Evolutionary conservation across 1,140 invertebrate genomes (phyloP).

Genomic region (Drosophila seguyi): DNA sequence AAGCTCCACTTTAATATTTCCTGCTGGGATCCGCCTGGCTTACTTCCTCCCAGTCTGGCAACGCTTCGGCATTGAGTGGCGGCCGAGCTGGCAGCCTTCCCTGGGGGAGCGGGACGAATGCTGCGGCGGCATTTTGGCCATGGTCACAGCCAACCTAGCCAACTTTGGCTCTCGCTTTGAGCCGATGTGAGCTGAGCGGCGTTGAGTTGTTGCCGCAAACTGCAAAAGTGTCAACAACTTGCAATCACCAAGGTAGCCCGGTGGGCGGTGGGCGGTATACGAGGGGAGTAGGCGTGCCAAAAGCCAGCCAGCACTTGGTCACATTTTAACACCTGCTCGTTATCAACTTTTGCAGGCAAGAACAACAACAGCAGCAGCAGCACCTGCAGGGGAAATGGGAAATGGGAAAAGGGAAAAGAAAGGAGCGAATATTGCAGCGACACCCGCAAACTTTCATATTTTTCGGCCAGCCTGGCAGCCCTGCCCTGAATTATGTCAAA

Average conservation of each 20-base stretch:
- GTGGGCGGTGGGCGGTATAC: conserved; percentile 2
- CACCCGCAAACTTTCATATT: conserved; percentile 70
- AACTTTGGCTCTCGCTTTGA: conserved; percentile 75
- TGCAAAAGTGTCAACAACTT: conserved; percentile 82
- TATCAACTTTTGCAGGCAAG: conserved; percentile 79
- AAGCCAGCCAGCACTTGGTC: conserved; percentile 70
- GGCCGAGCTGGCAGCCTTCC: conserved; percentile 61
- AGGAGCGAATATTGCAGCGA: conserved; percentile 55
- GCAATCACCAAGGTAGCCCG: conserved; percentile 65
- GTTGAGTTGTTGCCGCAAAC: conserved; percentile 77
- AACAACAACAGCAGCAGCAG: conserved; percentile 36
- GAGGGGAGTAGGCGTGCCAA: conserved; percentile 34
- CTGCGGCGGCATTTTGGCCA: conserved; percentile 63
- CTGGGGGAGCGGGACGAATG: conserved; percentile 18
- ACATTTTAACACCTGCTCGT: conserved; percentile 84
- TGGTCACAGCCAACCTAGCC: conserved; percentile 59
- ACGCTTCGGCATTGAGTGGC: conserved; percentile 25
- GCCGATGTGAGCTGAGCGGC: conserved; percentile 34
- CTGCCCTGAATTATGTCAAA: conserved; percentile 81
- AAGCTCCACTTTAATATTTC: background rate
- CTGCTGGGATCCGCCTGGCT: too few species aligned
- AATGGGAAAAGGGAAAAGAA: conserved; percentile 29
- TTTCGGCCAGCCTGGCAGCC: conserved; percentile 67
- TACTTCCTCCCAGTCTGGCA: conserved; percentile 15
- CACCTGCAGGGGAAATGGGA: conserved; percentile 25